phyloP scores from a whole-genome alignment of 2,113 vertebrate genomes.

The Cynoglossus semilaevis region DNA sequence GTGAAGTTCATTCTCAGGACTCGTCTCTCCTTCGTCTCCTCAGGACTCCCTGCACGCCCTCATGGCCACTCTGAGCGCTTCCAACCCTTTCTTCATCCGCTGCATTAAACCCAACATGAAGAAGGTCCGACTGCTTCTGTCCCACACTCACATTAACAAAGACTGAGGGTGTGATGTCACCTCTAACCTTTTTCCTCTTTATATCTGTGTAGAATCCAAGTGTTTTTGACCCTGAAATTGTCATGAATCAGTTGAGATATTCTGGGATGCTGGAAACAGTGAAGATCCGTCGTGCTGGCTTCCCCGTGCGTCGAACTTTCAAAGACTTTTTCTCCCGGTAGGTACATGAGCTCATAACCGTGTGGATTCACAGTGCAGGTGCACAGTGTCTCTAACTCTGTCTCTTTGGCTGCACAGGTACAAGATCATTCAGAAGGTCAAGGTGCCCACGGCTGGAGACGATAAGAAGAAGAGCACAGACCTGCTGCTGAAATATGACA shows the following conservation, averaged over 20 bases:
- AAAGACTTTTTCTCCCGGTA: constrained; percentile 86
- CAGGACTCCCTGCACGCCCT: constrained; percentile 90
- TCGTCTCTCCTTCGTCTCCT: constrained; percentile 11
- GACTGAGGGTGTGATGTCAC: neutral
- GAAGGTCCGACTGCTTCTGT: constrained; percentile 74
- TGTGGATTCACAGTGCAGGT: no score
- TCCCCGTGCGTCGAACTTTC: constrained; percentile 85
- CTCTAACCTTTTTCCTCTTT: neutral
- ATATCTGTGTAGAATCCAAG: constrained; percentile 72
- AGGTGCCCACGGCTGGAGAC: constrained; percentile 56
- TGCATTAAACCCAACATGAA: constrained; percentile 92
- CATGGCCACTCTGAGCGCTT: constrained; percentile 88
- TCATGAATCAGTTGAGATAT: constrained; percentile 88
- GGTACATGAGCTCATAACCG: neutral
- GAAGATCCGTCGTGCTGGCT: constrained; percentile 90
- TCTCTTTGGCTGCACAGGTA: constrained; percentile 75
- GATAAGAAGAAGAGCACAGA: constrained; percentile 77
- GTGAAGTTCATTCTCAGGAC: no score
- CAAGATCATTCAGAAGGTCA: constrained; percentile 83
- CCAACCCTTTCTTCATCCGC: constrained; percentile 92
- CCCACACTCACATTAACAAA: neutral
- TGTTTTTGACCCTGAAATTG: constrained; percentile 83
- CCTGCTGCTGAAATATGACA: constrained; percentile 80
- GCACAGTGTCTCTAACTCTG: neutral
- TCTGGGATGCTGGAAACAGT: constrained; percentile 94